These are phyloP conservation scores for Delichon dasypus DNA, from an alignment of 2,797 vertebrate genomes.

Conservation along the genomic window DNA sequence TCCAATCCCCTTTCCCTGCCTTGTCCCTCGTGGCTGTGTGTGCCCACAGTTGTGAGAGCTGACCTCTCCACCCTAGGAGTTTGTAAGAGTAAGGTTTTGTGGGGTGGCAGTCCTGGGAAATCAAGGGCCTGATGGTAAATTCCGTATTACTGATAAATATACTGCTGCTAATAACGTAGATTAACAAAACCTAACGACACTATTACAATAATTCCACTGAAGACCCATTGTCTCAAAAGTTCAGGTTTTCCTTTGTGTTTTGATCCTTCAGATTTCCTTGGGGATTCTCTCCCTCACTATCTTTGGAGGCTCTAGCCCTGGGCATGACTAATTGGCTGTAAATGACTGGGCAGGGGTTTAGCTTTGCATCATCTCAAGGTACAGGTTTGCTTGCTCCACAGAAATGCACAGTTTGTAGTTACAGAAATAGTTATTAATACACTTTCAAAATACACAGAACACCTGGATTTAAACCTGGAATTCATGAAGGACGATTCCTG, in stretches of 20 bases:
- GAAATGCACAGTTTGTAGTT: neutral
- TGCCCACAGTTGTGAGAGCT: neutral
- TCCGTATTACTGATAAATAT: neutral
- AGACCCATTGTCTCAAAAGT: neutral
- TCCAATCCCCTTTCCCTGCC: neutral
- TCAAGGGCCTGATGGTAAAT: neutral
- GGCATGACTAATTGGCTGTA: neutral
- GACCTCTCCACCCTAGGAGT: neutral
- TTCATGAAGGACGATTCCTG: neutral
- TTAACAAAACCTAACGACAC: neutral
- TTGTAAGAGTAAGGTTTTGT: neutral
- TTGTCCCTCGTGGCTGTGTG: neutral
- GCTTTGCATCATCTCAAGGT: neutral
- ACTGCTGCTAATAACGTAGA: neutral
- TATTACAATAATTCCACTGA: neutral
- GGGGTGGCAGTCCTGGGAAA: neutral
- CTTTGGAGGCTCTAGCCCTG: neutral
- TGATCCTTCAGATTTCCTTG: neutral
- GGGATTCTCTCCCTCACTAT: neutral
- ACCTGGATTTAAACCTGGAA: neutral
- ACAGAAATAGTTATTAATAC: neutral
- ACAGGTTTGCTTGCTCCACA: neutral
- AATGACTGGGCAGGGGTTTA: neutral
- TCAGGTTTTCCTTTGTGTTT: neutral
- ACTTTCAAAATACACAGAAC: neutral